These are phyloP conservation scores for Alviniconcha marisindica DNA, from an alignment of 1,140 invertebrate species.

Conservation along the genomic window DNA sequence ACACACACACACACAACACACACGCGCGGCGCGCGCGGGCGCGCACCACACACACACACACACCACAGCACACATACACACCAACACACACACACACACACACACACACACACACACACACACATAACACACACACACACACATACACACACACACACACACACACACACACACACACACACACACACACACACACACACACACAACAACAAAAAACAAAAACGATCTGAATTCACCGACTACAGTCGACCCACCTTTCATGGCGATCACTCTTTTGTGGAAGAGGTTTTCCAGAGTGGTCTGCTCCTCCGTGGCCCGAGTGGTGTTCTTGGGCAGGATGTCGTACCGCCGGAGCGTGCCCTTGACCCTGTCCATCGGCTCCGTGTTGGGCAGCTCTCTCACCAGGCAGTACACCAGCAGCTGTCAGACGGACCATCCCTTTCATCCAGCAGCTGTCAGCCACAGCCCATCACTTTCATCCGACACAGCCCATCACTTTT, in stretches of 20 bases:
- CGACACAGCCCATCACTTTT: too few relatives aligned
- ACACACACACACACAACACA: too few relatives aligned
- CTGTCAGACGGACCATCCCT: slow-evolving; percentile 58
- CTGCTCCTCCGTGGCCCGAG: slow-evolving; percentile 64
- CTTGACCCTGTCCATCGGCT: slow-evolving; percentile 69
- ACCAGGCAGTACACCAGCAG: slow-evolving; percentile 77
- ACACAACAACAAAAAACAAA: too few relatives aligned
- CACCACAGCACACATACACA: too few relatives aligned
- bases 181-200: slow-evolving; percentile 5
- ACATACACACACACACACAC: background rate
- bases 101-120: too few relatives aligned
- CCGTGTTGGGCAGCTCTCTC: slow-evolving; percentile 70
- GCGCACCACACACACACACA: too few relatives aligned
- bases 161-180: background rate
- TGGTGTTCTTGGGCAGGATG: slow-evolving; percentile 61
- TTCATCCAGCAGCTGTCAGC: too few relatives aligned
- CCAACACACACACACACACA: too few relatives aligned
- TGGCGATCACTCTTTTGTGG: slow-evolving; percentile 68
- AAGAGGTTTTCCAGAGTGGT: slow-evolving; percentile 54
- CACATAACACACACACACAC: too few relatives aligned
- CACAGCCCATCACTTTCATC: too few relatives aligned
- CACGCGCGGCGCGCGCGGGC: too few relatives aligned
- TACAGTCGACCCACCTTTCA: slow-evolving; percentile 72
- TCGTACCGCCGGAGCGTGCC: slow-evolving; percentile 71
- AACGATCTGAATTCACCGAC: too few relatives aligned